Base-by-base conservation (phyloP, 2,113 vertebrate species). In the Thalassarche chlororhynchos region DNA sequence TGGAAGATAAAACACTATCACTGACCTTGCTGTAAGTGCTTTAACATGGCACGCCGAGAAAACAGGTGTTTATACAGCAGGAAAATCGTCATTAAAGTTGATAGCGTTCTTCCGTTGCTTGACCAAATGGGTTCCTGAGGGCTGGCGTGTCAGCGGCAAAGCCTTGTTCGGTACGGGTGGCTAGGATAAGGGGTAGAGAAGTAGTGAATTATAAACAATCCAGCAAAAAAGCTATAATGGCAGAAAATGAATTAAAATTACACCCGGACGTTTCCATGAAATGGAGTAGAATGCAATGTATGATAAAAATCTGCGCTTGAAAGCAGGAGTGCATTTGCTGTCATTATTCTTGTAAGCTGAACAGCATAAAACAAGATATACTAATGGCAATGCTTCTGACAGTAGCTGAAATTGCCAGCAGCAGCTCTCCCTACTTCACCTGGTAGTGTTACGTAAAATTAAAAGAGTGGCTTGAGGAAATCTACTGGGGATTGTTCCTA, bases 161-260 rank as follows among this genome's bases (percentile, higher is more conserved):
- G 54, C 87, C 70, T 18, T 23, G 34, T 11, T 17, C 6, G 15
- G 54, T 16, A 5, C 7, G 7, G 55, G n/a, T 29, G 12, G n/a
- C 46, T 21, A 36, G 12, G 12, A 6, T 40, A 12, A 55, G 32
- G 38, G 31, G 14, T 2, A 47, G 91, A 18, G 77, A 34, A 58
- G 40, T 5, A 34, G 5, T 4, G 28, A 74, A 23, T 61, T 72
- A n/a, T 31, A 32, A 95, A 92, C 87, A 91, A 65, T 58, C 61
- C 60, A 32, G 52, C 52, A 70, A 93, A 94, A 92, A 16, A 93
- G 52, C 7, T 40, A 7, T 47, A 93, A 93, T 23, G 57, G 58
- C 72, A 81, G 74, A 51, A 96, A 96, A 88, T 58, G 47, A 94
- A 81, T 80, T 79, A 26, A 71, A 92, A 93, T 89, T 58, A 31